These are phyloP conservation scores for Myiozetetes cayanensis DNA, from an alignment of 2,113 vertebrate genomes.

Conservation along the genomic window DNA sequence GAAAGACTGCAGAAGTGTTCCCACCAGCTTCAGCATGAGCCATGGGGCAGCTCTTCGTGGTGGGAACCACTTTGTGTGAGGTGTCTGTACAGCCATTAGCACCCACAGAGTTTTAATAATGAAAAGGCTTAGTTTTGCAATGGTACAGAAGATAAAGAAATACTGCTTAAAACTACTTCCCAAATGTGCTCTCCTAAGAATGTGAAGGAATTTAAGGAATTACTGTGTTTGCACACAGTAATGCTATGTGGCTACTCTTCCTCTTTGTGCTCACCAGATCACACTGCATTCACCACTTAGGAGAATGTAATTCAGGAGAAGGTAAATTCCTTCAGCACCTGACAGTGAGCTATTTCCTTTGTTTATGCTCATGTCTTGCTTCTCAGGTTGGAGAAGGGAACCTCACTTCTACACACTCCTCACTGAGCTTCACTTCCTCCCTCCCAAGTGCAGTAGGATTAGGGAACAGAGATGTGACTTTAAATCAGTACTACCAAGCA, in stretches of 20 bases:
- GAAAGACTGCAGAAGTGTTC: background rate
- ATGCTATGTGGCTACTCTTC: background rate
- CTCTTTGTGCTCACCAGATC: background rate
- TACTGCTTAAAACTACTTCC: background rate
- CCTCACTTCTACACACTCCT: background rate
- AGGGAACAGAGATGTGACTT: background rate
- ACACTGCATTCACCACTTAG: fast-evolving
- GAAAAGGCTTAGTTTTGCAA: background rate
- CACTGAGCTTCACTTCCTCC: background rate
- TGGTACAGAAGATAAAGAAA: background rate
- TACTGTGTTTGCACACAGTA: background rate
- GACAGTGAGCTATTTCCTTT: background rate
- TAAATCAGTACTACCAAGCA: background rate
- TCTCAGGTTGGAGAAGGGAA: background rate
- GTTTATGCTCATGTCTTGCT: background rate
- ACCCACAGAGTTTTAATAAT: background rate
- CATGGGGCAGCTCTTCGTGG: fast-evolving
- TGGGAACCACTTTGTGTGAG: fast-evolving
- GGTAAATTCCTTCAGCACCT: background rate
- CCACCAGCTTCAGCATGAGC: background rate
- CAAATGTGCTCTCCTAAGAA: background rate
- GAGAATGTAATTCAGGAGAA: background rate
- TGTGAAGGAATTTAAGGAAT: background rate
- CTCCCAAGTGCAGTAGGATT: background rate
- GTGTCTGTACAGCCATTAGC: background rate